Percentiles rank a stretch among this genome's conserved stretches.
Conservation (phyloP, 2,888 invertebrate species). For the Pollenia angustigena region DNA sequence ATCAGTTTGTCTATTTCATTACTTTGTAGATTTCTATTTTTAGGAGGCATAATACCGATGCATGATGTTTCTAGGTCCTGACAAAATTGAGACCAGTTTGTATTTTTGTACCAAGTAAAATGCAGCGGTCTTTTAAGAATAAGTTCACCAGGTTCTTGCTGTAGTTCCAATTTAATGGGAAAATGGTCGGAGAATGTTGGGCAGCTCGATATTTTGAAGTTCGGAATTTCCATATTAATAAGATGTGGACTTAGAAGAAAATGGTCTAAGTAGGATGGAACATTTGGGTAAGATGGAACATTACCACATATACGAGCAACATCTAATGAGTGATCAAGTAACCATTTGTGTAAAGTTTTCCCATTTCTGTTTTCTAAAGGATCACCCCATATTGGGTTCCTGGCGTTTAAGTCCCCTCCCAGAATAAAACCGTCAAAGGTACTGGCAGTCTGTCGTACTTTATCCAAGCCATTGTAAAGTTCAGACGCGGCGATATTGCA, state of each 20-base stretch:
- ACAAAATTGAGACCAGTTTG: not conserved
- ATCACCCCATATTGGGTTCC: too few relatives aligned
- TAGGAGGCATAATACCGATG: not conserved
- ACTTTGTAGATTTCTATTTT: not conserved
- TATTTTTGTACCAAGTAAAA: not conserved
- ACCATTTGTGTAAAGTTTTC: too few relatives aligned
- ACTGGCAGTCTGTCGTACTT: not conserved
- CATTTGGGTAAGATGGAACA: not conserved
- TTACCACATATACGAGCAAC: not conserved
- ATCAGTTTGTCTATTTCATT: not conserved
- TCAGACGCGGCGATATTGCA: not conserved
- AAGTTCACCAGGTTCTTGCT: too few relatives aligned
- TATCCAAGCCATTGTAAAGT: not conserved
- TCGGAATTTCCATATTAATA: not conserved
- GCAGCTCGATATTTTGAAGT: constrained; percentile 2
- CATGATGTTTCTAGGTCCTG: not conserved
- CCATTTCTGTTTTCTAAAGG: not conserved
- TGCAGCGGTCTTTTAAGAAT: too few relatives aligned
- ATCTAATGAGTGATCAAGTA: too few relatives aligned
- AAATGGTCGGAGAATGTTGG: constrained; percentile 11
- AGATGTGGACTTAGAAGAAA: not conserved
- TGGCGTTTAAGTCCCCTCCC: too few relatives aligned
- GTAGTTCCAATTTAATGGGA: constrained; percentile 6
- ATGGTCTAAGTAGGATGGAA: not conserved
- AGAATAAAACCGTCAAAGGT: too few relatives aligned